These are phyloP conservation scores for Myotis daubentonii DNA, from an alignment of 2,797 vertebrate genomes.

Conservation along the genomic window DNA sequence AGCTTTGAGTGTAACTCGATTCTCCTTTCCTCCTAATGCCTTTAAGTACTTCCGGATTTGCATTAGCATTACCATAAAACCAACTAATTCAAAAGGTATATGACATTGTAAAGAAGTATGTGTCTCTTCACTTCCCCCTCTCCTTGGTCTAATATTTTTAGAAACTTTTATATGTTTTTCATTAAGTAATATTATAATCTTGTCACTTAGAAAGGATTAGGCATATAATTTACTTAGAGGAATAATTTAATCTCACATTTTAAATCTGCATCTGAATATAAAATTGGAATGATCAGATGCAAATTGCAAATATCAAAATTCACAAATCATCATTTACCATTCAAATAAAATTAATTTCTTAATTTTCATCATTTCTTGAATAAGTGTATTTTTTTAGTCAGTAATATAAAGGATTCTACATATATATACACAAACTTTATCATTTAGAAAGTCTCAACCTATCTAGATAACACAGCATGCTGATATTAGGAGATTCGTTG, in stretches of 20 bases:
- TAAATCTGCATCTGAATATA: not conserved
- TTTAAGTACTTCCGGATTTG: not conserved
- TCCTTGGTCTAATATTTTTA: not conserved
- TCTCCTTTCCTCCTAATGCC: not conserved
- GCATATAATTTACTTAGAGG: not conserved
- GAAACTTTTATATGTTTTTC: not conserved
- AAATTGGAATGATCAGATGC: not conserved
- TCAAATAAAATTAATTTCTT: not conserved
- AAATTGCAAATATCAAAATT: not conserved
- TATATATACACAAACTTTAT: not conserved
- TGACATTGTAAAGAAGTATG: not conserved
- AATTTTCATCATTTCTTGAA: not conserved
- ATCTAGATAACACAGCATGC: not conserved
- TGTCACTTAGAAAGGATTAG: not conserved
- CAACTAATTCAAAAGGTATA: not conserved
- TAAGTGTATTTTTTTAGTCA: not conserved
- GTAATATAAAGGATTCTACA: not conserved
- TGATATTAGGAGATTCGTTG: not conserved
- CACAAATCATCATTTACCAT: not conserved
- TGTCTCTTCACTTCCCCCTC: not conserved
- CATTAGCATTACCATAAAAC: not conserved
- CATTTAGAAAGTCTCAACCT: not conserved
- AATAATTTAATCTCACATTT: not conserved
- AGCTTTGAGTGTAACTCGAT: not conserved
- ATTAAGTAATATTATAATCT: not conserved